A percentile compares a stretch with the other conserved stretches of the same genome.
Evolutionary conservation across 2,113 vertebrate genomes (phyloP).

Genomic region (Lontra canadensis): DNA sequence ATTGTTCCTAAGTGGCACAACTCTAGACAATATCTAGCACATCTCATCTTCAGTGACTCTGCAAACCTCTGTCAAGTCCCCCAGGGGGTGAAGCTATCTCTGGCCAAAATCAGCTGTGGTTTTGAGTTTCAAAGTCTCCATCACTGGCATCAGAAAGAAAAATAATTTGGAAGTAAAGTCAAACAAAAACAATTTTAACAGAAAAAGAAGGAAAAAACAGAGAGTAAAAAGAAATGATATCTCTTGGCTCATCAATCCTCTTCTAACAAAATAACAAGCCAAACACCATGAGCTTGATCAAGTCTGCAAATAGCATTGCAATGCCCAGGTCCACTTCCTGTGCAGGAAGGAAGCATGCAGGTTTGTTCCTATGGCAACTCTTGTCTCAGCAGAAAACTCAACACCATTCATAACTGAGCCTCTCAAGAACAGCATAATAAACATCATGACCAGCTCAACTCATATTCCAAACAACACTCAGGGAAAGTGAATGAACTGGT

Average conservation of each 20-base stretch:
- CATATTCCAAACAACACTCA: background rate
- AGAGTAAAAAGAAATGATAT: background rate
- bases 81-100: background rate
- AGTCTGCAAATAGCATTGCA: conserved; percentile 38
- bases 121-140: background rate
- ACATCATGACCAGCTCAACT: background rate
- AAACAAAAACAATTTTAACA: conserved; percentile 31
- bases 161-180: conserved; percentile 41
- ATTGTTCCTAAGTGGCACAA: background rate
- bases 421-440: background rate
- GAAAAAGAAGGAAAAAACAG: background rate
- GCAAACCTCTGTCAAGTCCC: background rate
- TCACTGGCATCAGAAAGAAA: background rate
- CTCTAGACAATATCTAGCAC: background rate
- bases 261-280: background rate
- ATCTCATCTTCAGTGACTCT: background rate
- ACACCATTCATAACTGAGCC: background rate
- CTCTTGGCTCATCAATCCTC: background rate
- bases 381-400: conserved; percentile 45
- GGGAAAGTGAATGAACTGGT: background rate
- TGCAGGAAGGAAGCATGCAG: conserved; percentile 50
- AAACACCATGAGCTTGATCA: background rate
- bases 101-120: background rate
- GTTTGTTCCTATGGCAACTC: conserved; percentile 54
- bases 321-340: conserved; percentile 32